A percentile compares a stretch with the other conserved stretches of the same genome.
These are phyloP conservation scores for Streptopelia turtur DNA, from an alignment of 2,797 vertebrate genomes.

Conservation along the genomic window DNA sequence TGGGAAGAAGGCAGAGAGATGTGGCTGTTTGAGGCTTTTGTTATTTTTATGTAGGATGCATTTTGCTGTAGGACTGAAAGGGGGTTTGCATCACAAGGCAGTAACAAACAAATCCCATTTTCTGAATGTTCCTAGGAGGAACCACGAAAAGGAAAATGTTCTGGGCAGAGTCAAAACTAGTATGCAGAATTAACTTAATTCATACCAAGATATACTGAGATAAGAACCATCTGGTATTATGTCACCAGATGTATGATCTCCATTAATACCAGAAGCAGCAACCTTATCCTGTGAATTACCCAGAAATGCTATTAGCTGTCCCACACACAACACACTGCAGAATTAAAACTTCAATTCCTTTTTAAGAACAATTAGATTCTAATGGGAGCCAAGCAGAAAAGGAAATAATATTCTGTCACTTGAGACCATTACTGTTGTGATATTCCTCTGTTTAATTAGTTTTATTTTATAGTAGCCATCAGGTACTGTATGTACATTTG, in stretches of 20 bases:
- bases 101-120: neutral
- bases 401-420: constrained; percentile 8
- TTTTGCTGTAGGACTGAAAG: neutral
- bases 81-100: neutral
- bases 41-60: neutral
- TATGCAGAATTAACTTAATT: neutral
- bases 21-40: neutral
- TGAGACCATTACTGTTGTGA: neutral
- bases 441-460: neutral
- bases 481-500: constrained; percentile 22
- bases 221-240: neutral
- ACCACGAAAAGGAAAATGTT: neutral
- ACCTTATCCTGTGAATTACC: neutral
- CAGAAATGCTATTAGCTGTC: neutral
- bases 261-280: constrained; percentile 22
- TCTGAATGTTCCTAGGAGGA: constrained; percentile 7
- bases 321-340: neutral
- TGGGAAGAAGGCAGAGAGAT: neutral
- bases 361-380: neutral
- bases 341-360: constrained; percentile 5
- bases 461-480: constrained; percentile 31
- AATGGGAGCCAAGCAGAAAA: constrained; percentile 17
- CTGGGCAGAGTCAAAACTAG: neutral
- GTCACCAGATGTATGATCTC: neutral
- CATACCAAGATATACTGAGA: neutral